Base-by-base conservation (phyloP, 2,888 invertebrate species). In the Imbricaverruca yamaguchii region DNA sequence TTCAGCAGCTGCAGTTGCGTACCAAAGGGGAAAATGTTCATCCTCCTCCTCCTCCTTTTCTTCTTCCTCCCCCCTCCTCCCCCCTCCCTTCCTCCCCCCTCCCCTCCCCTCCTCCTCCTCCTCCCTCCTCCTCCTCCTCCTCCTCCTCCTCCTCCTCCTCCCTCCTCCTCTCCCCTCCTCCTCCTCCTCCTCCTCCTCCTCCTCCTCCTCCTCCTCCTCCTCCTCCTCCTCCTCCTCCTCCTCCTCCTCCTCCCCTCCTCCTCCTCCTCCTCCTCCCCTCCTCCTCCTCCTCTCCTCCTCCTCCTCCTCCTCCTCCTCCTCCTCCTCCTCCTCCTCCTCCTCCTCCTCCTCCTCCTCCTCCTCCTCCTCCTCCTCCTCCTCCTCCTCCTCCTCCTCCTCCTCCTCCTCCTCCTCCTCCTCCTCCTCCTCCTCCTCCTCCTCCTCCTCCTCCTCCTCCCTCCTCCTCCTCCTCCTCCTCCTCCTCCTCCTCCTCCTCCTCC, bases 401-500 rank as follows among this genome's bases (percentile, higher is more conserved):
- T 65, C 53, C 23, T 2, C 18, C 65, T 25, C 65, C 56, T n/a
- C 55, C 80, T 65, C 53, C 56, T n/a, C 56, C 80, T 80, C 18
- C n/a, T 25, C 23, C 80, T 80, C 8, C 53, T 63, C 1, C 59
- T 25, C 0, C n/a, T 57, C 0, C 63, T n/a, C 6, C 78, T 81
- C 77, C 9, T 8, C 9, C 4, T 25, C 57, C 13, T 59, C 39
- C 21, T 25, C 15, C 21, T 79, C 39, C 18, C 81, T 39, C 78
- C 25, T 25, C 18, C 55, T n/a, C 11, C n/a, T n/a, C 21, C n/a
- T 18, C 21, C 9, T 77, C 18, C 77, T 53, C n/a, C 21, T 21
- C 77, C 39, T n/a, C 25, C 81, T 77, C 78, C 53, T 55, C 25
- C 81, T 53, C 81, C 53, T 53, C 79, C 59, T 79, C 53, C n/a